Base-by-base conservation (phyloP, 2,888 invertebrate genomes). In the Patella caerulea region DNA sequence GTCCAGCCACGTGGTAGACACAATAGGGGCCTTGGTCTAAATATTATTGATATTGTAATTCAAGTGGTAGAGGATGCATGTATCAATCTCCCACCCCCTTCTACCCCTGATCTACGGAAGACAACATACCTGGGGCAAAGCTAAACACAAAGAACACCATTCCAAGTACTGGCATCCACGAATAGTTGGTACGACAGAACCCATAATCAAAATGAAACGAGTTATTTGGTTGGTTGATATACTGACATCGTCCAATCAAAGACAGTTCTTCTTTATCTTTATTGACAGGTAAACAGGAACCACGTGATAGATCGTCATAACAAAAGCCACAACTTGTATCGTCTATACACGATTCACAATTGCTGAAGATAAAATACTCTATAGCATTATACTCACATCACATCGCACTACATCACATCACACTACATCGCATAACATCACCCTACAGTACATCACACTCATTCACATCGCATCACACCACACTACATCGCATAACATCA, bases 281-380 rank as follows among this genome's bases (percentile, higher is more conserved):
- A 19, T 24, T 59, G 15, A 70, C 75, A n/a, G 75, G 75, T 15
- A 75, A 54, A 70, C 75, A 75, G n/a, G 52, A 53, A 17, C 70
- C 65, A 12, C 54, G 34, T 17, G 65, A 9, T 11, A 78, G 73
- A 56, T 84, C 83, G 77, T 77, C 82, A 79, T 88, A 92, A 82
- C 93, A 93, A 83, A 90, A 93, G 0, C 93, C 93, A 88, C 93
- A 93, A 11, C 86, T 79, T 15, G 82, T 83, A 74, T 90, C 87
- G 34, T 89, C 87, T 34, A 92, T 91, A 83, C 93, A 93, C 5
- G 82, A 82, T 74, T 91, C 90, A 85, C 93, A 93, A 69, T 87
- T 87, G 14, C 91, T 92, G 83, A 45, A 9, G 45, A 45, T 45
- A 45, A 45, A 45, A 45, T 45, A 34, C 34, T 45, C 9, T 45